Evolutionary conservation across 1,140 invertebrate genomes (phyloP).

Genomic region (Pseudomyrmex pallidus): DNA sequence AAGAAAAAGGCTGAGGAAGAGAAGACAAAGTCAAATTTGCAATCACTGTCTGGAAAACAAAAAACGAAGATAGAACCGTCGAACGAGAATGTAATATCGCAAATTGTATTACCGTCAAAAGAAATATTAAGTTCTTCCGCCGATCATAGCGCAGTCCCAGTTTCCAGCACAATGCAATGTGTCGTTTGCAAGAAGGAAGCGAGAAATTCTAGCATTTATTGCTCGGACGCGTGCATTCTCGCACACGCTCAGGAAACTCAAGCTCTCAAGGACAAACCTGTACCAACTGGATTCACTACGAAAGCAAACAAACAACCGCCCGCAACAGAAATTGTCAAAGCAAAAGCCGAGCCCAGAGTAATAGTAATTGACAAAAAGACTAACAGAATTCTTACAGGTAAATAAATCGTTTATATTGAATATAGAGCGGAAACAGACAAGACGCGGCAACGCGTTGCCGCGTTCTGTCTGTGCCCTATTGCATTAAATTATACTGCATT

Average conservation of each 20-base stretch:
- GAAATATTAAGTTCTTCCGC: constrained; percentile 29
- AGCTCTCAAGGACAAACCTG: constrained; percentile 80
- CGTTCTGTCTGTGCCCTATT: no score
- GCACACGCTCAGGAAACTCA: constrained; percentile 92
- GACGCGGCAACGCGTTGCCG: no score
- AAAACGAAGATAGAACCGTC: constrained; percentile 31
- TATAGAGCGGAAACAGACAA: background rate
- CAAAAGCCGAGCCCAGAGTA: constrained; percentile 85
- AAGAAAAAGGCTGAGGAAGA: constrained; percentile 86
- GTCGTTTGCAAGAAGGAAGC: constrained; percentile 91
- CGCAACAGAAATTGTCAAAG: constrained; percentile 77
- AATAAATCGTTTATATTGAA: constrained; percentile 9
- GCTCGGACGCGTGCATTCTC: constrained; percentile 94
- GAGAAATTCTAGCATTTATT: constrained; percentile 91
- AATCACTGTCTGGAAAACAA: constrained; percentile 50
- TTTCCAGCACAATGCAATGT: constrained; percentile 86
- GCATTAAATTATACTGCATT: background rate
- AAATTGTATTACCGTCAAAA: background rate
- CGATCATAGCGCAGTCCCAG: constrained; percentile 22
- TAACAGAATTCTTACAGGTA: constrained; percentile 90
- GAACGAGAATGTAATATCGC: constrained; percentile 33
- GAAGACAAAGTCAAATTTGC: constrained; percentile 64
- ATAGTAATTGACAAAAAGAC: constrained; percentile 92
- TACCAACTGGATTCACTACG: constrained; percentile 42
- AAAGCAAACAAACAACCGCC: constrained; percentile 77